These are phyloP conservation scores for Eonycteris spelaea DNA, from an alignment of 2,113 vertebrate genomes.

Conservation along the genomic window DNA sequence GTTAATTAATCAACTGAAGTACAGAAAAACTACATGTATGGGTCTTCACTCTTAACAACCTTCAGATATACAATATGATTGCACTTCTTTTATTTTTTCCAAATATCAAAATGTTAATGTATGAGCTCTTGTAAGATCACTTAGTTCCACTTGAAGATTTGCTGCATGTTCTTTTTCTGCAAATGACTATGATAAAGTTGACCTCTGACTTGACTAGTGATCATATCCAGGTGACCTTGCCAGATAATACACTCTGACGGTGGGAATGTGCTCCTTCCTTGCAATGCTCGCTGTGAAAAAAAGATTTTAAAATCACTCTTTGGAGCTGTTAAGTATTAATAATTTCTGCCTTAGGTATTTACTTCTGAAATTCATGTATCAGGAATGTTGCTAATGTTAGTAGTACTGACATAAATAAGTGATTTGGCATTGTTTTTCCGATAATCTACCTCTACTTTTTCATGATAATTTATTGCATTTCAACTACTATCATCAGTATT, in stretches of 20 bases:
- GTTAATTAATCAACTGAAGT: not conserved
- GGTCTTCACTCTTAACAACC: not conserved
- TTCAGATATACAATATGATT: not conserved
- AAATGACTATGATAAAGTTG: not conserved
- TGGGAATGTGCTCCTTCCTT: not conserved
- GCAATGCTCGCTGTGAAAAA: not conserved
- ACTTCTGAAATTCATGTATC: not conserved
- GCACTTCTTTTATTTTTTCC: not conserved
- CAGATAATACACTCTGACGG: not conserved
- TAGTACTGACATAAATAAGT: not conserved
- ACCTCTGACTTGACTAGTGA: not conserved
- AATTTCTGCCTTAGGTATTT: not conserved
- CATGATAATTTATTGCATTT: not conserved
- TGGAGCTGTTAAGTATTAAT: not conserved
- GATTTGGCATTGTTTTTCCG: not conserved
- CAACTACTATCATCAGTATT: too few species aligned
- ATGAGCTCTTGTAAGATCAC: not conserved
- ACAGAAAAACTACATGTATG: not conserved
- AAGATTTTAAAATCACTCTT: not conserved
- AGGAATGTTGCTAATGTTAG: not conserved
- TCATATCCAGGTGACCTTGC: not conserved
- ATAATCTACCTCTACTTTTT: not conserved
- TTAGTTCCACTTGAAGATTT: not conserved
- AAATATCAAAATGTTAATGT: not conserved
- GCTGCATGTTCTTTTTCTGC: not conserved